Base-by-base conservation (phyloP, 1,140 invertebrate species). In the Helicoverpa armigera region DNA sequence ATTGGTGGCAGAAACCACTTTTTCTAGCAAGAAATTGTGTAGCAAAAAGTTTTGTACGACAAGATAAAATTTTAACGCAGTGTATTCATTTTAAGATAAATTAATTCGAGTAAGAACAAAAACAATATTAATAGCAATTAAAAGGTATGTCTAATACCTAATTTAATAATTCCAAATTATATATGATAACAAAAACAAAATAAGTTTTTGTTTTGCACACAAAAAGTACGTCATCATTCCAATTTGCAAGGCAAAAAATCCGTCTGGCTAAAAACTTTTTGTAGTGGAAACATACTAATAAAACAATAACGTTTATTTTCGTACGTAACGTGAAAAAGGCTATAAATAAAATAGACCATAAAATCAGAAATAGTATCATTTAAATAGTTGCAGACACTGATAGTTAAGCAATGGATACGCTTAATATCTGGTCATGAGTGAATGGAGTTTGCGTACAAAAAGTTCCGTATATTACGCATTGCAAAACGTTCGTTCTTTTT, bases 281-380 rank as follows among this genome's bases (percentile, higher is more conserved):
- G 13, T 51, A 54, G 53, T 53, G 12, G 7, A 23, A 13, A 43
- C 35, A 35, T 35, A 35, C 35, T 0, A 35, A 35, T 3, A 43
- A 43, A 31, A 72, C 69, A 72, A 72, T 72, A 72, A 72, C 11
- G 50, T 72, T 54, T 23, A 23, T 72, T 54, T 51, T 72, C 60
- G 51, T 76, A 61, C 18, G 63, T 43, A 76, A 63, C 16, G 7
- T 67, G 29, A 31, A 77, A 77, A 77, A 67, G n/a, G 50, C 50
- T 13, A 77, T 67, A 65, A 67, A 67, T 65, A 50, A 67, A 77
- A 65, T 77, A n/a, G 50, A 53, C 60, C 51, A 54, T 77, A 77
- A 77, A 77, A 77, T 77, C 18, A 54, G n/a, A 77, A 77, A 77
- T 77, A 67, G 35, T 77, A 77, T 77, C 61, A 77, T 67, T 67